These are phyloP conservation scores for Paramuricea clavata DNA, from an alignment of 92 coral and sea anemone species.

Conservation along the genomic window DNA sequence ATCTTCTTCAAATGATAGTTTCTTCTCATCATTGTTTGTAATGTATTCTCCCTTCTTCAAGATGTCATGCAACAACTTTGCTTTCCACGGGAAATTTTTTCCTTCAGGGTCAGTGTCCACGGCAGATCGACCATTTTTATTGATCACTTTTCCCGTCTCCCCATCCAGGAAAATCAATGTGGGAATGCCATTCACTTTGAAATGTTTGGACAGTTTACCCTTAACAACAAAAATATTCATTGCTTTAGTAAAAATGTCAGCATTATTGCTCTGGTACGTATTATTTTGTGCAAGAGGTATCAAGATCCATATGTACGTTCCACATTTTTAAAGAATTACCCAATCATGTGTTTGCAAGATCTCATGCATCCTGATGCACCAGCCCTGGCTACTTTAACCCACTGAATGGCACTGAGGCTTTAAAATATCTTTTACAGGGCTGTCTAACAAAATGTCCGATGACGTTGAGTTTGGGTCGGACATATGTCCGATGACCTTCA, in stretches of 20 bases:
- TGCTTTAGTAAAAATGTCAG: background rate
- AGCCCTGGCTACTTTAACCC: too few species aligned
- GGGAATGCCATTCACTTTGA: constrained; percentile 93
- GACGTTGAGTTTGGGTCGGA: too few species aligned
- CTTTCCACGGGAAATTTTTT: constrained; percentile 86
- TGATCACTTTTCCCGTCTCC: constrained; percentile 80
- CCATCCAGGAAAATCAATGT: constrained; percentile 93
- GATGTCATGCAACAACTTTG: constrained; percentile 73
- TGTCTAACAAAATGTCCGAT: too few species aligned
- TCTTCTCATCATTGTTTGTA: constrained; percentile 58
- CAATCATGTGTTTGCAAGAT: too few species aligned
- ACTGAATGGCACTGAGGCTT: too few species aligned
- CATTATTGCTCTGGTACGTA: too few species aligned
- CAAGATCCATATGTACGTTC: too few species aligned
- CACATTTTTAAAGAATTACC: too few species aligned
- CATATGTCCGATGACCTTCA: too few species aligned
- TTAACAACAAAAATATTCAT: constrained; percentile 34
- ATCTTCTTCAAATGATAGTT: constrained; percentile 72
- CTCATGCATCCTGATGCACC: too few species aligned
- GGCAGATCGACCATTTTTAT: constrained; percentile 78
- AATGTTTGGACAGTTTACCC: constrained; percentile 83
- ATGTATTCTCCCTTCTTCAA: constrained; percentile 66
- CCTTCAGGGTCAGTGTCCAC: constrained; percentile 79
- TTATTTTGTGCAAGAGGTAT: too few species aligned
- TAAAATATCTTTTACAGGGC: too few species aligned